Base-by-base conservation (phyloP, 2,113 vertebrate genomes). In the Nematolebias whitei region DNA sequence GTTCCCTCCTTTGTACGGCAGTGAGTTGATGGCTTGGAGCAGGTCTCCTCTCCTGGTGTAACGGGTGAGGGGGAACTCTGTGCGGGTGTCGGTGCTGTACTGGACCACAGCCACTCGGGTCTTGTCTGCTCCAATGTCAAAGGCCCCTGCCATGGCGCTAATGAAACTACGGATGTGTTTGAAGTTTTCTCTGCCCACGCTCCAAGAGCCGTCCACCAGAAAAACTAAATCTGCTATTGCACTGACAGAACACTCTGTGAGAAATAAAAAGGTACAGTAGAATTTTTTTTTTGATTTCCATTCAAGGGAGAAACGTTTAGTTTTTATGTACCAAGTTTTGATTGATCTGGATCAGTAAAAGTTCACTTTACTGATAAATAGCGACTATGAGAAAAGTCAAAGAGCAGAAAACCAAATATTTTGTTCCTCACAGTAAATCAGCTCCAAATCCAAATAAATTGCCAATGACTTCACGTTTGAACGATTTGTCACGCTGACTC, bases 1-100 rank as follows among this genome's bases (percentile, higher is more conserved):
- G 84, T 99, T 99, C 41, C 98, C 98, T 48, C 98, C 98, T 92
- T 99, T 99, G 90, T 99, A 99, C 1, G 98, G 98, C 76, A 99
- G 93, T 75, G 90, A 92, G 90, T 92, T 97, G 85, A 99, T 98
- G 71, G 96, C 98, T 61, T 94, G 89, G 56, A 98, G 90, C 38
- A 99, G 93, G 5, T 99, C 95, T 68, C 91, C 92, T 80, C 94
- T 93, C 83, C 80, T 93, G 84, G 79, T 93, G 90, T 96, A 94
- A 32, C 92, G 94, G 84, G 94, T 98, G 77, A 99, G 91, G 73
- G 94, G 93, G 86, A 99, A 99, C 78, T 99, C 98, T 29, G 96
- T 99, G 82, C 97, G 95, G 72, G 96, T 98, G 63, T 99, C 98
- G 38, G 97, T 92, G 77, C 98, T 99, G 90, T 99, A 99, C 79